Evolutionary conservation across 1,140 invertebrate species (phyloP).

Genomic region (Drosophila lacertosa): DNA sequence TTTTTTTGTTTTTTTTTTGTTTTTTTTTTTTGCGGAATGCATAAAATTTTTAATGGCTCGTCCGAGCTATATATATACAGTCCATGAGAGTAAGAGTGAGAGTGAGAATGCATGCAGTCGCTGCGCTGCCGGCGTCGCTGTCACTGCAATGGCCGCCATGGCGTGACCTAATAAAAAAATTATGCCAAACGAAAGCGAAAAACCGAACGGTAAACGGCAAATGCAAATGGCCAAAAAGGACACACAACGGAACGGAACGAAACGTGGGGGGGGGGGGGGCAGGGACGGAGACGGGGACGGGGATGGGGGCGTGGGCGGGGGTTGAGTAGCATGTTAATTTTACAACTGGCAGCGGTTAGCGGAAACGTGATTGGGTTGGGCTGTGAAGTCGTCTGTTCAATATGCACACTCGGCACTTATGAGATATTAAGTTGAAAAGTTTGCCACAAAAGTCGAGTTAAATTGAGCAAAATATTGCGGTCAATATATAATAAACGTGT

Average conservation of each 20-base stretch:
- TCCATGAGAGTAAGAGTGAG: conserved; percentile 20
- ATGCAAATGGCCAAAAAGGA: conserved; percentile 33
- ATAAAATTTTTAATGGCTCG: conserved; percentile 29
- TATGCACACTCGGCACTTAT: conserved; percentile 71
- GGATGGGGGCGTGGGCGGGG: too few relatives aligned
- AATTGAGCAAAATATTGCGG: conserved; percentile 83
- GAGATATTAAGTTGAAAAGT: conserved; percentile 80
- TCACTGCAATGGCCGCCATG: conserved; percentile 56
- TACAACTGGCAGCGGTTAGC: conserved; percentile 29
- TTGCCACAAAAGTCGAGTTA: conserved; percentile 66
- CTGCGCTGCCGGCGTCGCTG: conserved; percentile 14
- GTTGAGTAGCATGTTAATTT: conserved; percentile 58
- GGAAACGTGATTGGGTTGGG: conserved; percentile 32
- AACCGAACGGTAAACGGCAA: conserved; percentile 38
- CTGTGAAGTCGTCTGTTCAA: conserved; percentile 35
- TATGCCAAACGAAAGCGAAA: conserved; percentile 76
- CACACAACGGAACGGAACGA: conserved; percentile 1
- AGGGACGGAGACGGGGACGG: too few relatives aligned
- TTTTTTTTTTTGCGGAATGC: conserved; percentile 20
- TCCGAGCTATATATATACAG: conserved; percentile 47
- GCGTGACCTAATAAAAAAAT: conserved; percentile 80
- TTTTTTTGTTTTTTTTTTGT: conserved; percentile 7
- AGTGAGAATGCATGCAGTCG: conserved; percentile 29
- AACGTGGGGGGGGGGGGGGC: too few relatives aligned
- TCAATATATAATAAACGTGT: conserved; percentile 71